Base-by-base conservation (phyloP, 37 sponge, comb jelly and placozoan species). In the Mnemiopsis leidyi region DNA sequence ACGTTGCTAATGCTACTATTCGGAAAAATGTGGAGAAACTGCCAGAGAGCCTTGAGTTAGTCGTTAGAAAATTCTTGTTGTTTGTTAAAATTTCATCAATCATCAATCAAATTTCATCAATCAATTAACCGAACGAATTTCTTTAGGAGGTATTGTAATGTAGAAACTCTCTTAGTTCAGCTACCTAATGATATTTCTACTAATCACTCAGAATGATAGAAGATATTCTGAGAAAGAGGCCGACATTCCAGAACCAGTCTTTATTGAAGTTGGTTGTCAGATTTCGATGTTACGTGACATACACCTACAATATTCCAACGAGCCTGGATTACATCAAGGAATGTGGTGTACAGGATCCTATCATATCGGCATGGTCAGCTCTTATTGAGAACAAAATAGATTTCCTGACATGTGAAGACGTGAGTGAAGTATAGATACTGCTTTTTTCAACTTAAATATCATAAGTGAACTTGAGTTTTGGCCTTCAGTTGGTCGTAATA, bases 331-430 rank as follows among this genome's bases (percentile, higher is more conserved):
- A 32, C 20, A 3, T 77, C 9, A 13, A 34, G 79, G 32, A 26
- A 5, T 26, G 79, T 48, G 61, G 9, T 13, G 9, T 48, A 18
- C 61, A 48, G 36, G 79, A 77, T 20, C 18, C 20, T 16, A 32
- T 77, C 3, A 77, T 77, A 77, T 2, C 18, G 30, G 90, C 90
- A 0, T 85, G 90, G 90, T 77, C 36, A 28, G 79, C 35, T 18
- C 79, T 77, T 77, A 77, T 77, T 2, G 18, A 77, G 3, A 26
- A 31, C 20, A 34, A 33, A 31, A 26, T 36, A 3, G 48, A 36
- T 18, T 39, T 85, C 0, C 40, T 85, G 24, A 85, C 90, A 1
- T 40, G 30, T 39, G 90, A 85, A 85, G 9, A 85, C 3, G 90
- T 85, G 30, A 32, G 36, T 77, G n/a, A n/a, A n/a, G n/a, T n/a